Evolutionary conservation across 2,888 invertebrate species (phyloP), one percentile per base, ranked within the genome.

Genomic region (Emmelina monodactyla): DNA sequence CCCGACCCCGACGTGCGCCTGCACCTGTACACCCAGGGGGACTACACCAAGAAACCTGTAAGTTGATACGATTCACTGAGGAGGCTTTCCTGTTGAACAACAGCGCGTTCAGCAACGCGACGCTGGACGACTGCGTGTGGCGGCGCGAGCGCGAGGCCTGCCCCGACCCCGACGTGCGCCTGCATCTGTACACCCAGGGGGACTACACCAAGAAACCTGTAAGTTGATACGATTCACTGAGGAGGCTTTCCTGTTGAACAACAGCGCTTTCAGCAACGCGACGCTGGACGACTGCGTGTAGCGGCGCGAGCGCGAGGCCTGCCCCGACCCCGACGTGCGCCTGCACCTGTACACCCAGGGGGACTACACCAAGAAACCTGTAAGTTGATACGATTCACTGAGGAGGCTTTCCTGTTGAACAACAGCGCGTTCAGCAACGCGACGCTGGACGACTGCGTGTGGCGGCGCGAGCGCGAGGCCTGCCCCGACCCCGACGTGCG

Each of bases 401-500:
- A 83, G 41, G 85, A 87, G 35, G 87, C 88, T 0, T 60, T 88
- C 1, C 80, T 80, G 38, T 64, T 88, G 6, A 85, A 88, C 50
- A 85, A 82, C n/a, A n/a, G n/a, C 31, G 59, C 73, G 1, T 81
- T 82, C 31, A 55, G 50, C 3, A 88, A 87, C 51, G 82, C 84
- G 1, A 83, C 86, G 0, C 62, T 84, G 29, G 85, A 86, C 32
- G 85, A 89, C 50, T 91, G 91, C 62, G 66, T 85, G 10, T 89
- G 88, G 88, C 70, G 87, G 33, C 81, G 88, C 10, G 86, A 87
- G 36, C 72, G 82, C 28, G 86, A 86, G 45, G 65, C 76, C n/a
- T 91, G 90, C 49, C 89, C 90, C 0, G 89, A 90, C 59, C 84
- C 87, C 1, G 86, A 87, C 34, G 79, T 91, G 14, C 78, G 79